Percentiles rank a stretch among this genome's conserved stretches.
phyloP scores from a whole-genome alignment of 2,888 invertebrate species.

The Chrysodeixis includens region DNA sequence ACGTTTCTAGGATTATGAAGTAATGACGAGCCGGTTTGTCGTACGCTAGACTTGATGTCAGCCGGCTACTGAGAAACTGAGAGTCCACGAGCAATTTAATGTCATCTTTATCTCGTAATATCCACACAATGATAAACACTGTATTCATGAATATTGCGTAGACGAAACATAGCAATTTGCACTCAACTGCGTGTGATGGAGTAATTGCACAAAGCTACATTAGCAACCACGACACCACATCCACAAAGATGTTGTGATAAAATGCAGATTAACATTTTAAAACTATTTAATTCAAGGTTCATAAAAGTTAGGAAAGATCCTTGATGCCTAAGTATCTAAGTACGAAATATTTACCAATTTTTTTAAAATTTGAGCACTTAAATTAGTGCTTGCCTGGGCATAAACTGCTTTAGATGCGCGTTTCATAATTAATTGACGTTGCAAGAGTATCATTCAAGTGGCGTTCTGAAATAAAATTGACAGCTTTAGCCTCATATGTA shows the following conservation, averaged over 20 bases:
- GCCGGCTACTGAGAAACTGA: constrained; percentile 6
- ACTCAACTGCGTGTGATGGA: constrained; percentile 59
- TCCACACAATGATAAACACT: constrained; percentile 63
- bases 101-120: constrained; percentile 39
- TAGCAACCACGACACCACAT: constrained; percentile 39
- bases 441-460: no score
- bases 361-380: no score
- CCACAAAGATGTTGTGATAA: constrained; percentile 39
- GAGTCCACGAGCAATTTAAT: constrained; percentile 35
- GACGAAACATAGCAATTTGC: constrained; percentile 65
- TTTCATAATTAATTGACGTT: no score
- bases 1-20: neutral
- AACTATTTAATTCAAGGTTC: constrained; percentile 18
- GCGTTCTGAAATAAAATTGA: no score
- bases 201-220: constrained; percentile 58
- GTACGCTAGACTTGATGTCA: neutral
- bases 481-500: no score
- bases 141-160: constrained; percentile 64
- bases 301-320: neutral
- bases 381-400: no score
- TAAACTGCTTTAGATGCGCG: no score
- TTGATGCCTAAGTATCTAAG: neutral
- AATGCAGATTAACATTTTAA: constrained; percentile 12
- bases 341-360: no score
- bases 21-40: neutral